These are phyloP conservation scores for Emydoidea blandingii DNA, from an alignment of 2,797 vertebrate species.

Conservation along the genomic window DNA sequence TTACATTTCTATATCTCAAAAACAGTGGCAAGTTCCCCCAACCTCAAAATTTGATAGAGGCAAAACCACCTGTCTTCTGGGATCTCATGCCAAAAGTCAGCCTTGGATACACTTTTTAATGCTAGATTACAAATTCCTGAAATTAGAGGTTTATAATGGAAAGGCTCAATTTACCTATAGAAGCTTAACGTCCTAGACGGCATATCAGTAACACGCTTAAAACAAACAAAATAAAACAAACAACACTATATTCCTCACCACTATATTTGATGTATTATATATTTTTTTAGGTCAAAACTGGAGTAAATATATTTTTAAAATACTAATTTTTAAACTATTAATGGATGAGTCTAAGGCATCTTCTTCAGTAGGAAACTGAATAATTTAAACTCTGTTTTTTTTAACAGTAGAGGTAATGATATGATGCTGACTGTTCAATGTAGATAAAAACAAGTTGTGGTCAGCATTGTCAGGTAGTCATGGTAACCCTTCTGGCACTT, in stretches of 20 bases:
- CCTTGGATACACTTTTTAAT: not conserved
- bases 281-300: not conserved
- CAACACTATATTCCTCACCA: no score
- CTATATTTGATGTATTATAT: not conserved
- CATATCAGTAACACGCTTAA: not conserved
- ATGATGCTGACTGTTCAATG: not conserved
- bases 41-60: not conserved
- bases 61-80: not conserved
- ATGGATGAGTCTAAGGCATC: not conserved
- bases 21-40: not conserved
- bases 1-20: not conserved
- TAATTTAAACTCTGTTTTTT: not conserved
- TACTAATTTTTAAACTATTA: not conserved
- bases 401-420: not conserved
- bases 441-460: not conserved
- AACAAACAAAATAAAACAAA: not conserved
- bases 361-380: not conserved
- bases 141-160: not conserved
- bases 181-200: not conserved
- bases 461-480: not conserved
- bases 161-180: not conserved
- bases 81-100: accelerated
- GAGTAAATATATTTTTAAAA: not conserved
- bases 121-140: not conserved
- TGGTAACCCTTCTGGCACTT: not conserved